phyloP scores from a whole-genome alignment of 2,797 vertebrate genomes.

The Artibeus jamaicensis region DNA sequence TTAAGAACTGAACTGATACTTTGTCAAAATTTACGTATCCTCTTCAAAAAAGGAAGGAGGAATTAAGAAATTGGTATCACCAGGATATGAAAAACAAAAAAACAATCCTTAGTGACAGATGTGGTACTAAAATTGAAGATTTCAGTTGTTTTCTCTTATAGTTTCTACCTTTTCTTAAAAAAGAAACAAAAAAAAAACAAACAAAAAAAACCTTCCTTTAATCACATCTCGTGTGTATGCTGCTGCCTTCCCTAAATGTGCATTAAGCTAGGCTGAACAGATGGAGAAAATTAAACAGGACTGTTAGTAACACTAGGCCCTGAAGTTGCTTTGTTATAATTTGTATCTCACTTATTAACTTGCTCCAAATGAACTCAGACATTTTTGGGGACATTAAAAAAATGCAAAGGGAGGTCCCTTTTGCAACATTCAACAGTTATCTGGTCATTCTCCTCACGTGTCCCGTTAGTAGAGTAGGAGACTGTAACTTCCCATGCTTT shows the following conservation, averaged over 20 bases:
- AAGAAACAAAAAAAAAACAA: neutral
- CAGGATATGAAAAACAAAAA: slow-evolving; percentile 21
- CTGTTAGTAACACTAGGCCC: slow-evolving; percentile 60
- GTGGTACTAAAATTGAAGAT: neutral
- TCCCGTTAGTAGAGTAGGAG: neutral
- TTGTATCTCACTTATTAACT: slow-evolving; percentile 64
- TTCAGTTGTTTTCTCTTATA: neutral
- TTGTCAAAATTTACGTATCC: neutral
- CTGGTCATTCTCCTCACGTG: neutral
- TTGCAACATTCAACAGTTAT: neutral
- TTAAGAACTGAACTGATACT: neutral
- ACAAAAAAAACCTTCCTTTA: slow-evolving; percentile 24
- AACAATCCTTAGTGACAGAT: neutral
- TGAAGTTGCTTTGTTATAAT: slow-evolving; percentile 52
- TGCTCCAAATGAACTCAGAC: slow-evolving; percentile 58
- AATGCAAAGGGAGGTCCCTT: slow-evolving; percentile 56
- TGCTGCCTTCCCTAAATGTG: slow-evolving; percentile 61
- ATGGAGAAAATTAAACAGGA: slow-evolving; percentile 69
- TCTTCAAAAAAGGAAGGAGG: neutral
- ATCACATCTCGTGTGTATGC: slow-evolving; percentile 51
- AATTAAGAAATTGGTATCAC: slow-evolving; percentile 7
- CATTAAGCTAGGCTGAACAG: slow-evolving; percentile 64
- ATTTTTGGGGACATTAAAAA: slow-evolving; percentile 65
- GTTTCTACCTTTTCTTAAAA: neutral
- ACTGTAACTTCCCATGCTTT: neutral